phyloP scores from a whole-genome alignment of 2,797 vertebrate genomes.

The Pyrocephalus nanus region DNA sequence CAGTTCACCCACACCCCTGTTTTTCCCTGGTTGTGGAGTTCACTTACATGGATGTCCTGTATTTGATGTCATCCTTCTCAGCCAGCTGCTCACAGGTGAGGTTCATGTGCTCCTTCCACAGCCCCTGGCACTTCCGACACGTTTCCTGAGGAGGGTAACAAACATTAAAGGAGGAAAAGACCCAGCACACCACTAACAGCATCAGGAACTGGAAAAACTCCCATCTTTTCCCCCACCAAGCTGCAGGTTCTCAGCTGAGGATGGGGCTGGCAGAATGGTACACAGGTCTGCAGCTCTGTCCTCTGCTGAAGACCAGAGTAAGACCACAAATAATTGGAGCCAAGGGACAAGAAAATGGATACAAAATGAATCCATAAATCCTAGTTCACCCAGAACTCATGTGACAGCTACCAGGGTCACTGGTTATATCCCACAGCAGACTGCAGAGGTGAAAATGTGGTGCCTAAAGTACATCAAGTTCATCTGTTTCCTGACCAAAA shows the following conservation, averaged over 20 bases:
- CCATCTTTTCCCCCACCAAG: background rate
- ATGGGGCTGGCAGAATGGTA: background rate
- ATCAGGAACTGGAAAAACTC: background rate
- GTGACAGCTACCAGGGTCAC: background rate
- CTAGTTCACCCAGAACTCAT: background rate
- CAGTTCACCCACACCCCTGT: background rate
- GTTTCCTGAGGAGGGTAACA: constrained; percentile 82
- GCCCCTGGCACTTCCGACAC: constrained; percentile 93
- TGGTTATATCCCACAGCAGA: background rate
- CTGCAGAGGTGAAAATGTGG: background rate
- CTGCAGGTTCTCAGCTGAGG: background rate
- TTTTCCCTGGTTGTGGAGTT: background rate
- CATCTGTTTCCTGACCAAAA: background rate
- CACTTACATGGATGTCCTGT: constrained; percentile 94
- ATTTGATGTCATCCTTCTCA: constrained; percentile 94
- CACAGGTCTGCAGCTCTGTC: background rate
- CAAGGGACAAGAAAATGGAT: background rate
- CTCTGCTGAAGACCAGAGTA: background rate
- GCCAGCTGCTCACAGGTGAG: constrained; percentile 95
- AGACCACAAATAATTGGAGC: background rate
- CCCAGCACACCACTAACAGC: background rate
- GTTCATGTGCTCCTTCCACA: constrained; percentile 94
- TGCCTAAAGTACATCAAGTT: background rate
- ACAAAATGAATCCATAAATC: background rate
- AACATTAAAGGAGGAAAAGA: background rate